Evolutionary conservation across 2,113 vertebrate species (phyloP), one percentile per base, ranked within the genome.

Genomic region (Puma concolor): DNA sequence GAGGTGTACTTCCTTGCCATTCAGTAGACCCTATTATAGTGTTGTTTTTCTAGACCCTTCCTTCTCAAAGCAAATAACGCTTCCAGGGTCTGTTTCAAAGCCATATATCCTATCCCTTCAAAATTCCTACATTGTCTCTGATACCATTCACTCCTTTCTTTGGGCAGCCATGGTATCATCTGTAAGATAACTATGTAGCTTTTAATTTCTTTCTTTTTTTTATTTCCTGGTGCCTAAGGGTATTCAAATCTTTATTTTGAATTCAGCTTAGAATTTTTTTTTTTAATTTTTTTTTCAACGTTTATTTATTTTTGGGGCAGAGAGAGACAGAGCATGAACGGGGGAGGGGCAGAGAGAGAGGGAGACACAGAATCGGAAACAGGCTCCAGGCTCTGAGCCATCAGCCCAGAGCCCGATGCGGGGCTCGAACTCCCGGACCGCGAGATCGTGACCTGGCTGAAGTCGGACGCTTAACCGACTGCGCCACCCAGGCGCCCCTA

Each of bases 191-290:
- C 33, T 92, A 41, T 50, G 21, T 60, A 71, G n/a, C 23, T 63
- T 91, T 96, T 48, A 60, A 69, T 83, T 64, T 81, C 50, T 72
- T 31, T 44, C 44, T 66, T 97, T 85, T 88, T 97, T 85, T 88
- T 79, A 77, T 60, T 95, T 96, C 23, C 41, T 74, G 77, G 19
- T 84, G 14, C 14, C 1, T 60, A 21, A 80, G 7, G 52, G 57
- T 66, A 91, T 87, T 71, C 29, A 83, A 54, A 19, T 29, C 23
- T 71, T 64, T 86, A 57, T 69, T 93, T 63, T 96, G 50, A 88
- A 77, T 71, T 81, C 15, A 74, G 16, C 36, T 94, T 54, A 80
- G 29, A n/a, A 76, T 84, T 33, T 33, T 60, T 60, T 81, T 88
- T 66, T n/a, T n/a, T n/a, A n/a, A n/a, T n/a, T n/a, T n/a, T n/a